Percentiles rank a stretch among this genome's conserved stretches.
These are phyloP conservation scores for Dexiosoma caninum DNA, from an alignment of 2,888 invertebrate species.

Conservation along the genomic window DNA sequence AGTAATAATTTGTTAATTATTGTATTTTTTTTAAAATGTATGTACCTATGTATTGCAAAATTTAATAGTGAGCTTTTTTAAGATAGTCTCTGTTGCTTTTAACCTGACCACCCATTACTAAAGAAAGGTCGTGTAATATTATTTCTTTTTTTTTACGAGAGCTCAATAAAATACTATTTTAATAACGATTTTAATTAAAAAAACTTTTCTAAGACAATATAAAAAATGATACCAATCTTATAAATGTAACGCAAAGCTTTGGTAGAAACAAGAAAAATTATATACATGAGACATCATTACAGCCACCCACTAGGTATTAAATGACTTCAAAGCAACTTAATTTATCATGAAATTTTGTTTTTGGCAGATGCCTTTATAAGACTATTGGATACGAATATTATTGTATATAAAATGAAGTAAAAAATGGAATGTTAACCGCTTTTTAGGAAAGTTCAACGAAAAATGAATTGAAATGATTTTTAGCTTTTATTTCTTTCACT, in stretches of 20 bases:
- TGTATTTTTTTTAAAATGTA: not conserved
- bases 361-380: constrained; percentile 22
- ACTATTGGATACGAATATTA: constrained; percentile 15
- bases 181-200: constrained; percentile 47
- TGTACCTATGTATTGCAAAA: too few relatives aligned
- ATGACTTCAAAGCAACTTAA: constrained; percentile 49
- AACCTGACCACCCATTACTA: constrained; percentile 19
- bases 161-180: not conserved
- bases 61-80: not conserved
- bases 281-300: constrained; percentile 50
- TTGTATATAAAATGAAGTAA: not conserved
- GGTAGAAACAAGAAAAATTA: constrained; percentile 3
- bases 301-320: constrained; percentile 57
- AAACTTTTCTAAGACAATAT: constrained; percentile 33
- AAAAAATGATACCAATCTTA: constrained; percentile 42
- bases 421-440: constrained; percentile 14
- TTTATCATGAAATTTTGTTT: constrained; percentile 35
- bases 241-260: constrained; percentile 31
- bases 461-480: constrained; percentile 55
- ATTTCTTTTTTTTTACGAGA: not conserved
- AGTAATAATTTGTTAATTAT: not conserved
- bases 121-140: not conserved
- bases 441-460: constrained; percentile 28
- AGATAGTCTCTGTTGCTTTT: not conserved
- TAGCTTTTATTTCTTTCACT: not conserved